These are phyloP conservation scores for Agriopis marginaria DNA, from an alignment of 2,888 invertebrate genomes.

Conservation along the genomic window DNA sequence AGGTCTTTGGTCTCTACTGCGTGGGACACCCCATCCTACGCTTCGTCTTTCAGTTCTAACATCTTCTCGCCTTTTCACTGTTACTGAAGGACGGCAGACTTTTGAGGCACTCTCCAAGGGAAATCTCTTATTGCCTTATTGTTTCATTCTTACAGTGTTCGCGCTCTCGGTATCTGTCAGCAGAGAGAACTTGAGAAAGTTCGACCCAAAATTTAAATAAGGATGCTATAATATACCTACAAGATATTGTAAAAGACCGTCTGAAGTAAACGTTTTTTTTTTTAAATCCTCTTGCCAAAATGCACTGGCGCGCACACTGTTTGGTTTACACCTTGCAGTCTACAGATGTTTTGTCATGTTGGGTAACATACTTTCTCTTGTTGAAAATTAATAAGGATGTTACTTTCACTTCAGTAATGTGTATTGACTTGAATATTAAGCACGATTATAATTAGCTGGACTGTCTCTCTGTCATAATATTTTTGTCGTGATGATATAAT, in stretches of 20 bases:
- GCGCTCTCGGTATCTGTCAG: no score
- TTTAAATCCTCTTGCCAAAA: no score
- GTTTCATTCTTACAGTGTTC: no score
- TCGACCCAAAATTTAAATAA: no score
- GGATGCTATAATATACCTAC: not conserved
- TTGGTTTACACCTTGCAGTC: not conserved
- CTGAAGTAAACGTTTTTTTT: no score
- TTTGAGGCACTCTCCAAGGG: not conserved
- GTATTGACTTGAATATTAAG: conserved; percentile 41
- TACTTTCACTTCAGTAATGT: conserved; percentile 44
- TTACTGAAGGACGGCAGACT: not conserved
- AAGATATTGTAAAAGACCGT: no score
- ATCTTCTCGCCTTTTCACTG: not conserved
- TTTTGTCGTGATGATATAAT: conserved; percentile 7
- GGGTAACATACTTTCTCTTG: conserved; percentile 41
- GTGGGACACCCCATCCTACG: conserved; percentile 21
- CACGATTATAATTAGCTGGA: conserved; percentile 10
- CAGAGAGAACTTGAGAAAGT: no score
- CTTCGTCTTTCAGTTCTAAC: conserved; percentile 12
- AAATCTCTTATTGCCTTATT: no score
- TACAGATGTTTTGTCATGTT: conserved; percentile 32
- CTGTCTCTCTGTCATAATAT: not conserved
- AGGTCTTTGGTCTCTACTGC: conserved; percentile 11
- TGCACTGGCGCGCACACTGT: not conserved
- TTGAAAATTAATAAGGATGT: conserved; percentile 42